Evolutionary conservation across 2,888 invertebrate genomes (phyloP).

Genomic region (Deroplatys truncata): DNA sequence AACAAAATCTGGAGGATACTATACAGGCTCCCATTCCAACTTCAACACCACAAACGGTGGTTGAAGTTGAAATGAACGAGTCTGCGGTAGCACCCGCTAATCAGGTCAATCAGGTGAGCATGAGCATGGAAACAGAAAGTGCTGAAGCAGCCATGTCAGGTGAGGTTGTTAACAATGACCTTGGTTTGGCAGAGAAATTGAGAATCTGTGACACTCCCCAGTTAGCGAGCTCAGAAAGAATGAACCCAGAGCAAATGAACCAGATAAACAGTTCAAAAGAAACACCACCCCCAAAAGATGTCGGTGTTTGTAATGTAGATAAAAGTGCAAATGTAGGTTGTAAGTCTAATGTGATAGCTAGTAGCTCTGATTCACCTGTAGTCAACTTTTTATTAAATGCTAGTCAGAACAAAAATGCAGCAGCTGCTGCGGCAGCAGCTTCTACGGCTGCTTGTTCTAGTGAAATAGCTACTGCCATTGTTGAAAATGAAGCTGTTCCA

Average conservation of each 20-base stretch:
- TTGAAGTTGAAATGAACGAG: not conserved
- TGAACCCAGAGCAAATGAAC: not conserved
- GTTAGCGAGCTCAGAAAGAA: not conserved
- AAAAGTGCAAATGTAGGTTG: not conserved
- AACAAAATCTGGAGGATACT: not conserved
- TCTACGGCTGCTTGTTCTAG: not conserved
- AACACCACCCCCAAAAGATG: not conserved
- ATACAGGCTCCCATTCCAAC: not conserved
- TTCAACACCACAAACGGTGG: not conserved
- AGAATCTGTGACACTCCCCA: not conserved
- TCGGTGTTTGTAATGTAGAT: not conserved
- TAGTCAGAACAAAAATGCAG: not conserved
- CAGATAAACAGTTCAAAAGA: not conserved
- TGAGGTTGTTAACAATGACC: not conserved
- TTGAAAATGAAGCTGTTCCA: conserved; percentile 2
- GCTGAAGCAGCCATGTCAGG: not conserved
- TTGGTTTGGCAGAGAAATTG: not conserved
- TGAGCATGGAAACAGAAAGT: not conserved
- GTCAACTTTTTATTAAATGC: not conserved
- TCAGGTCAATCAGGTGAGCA: not conserved
- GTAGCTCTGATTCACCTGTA: not conserved
- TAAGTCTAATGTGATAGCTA: not conserved
- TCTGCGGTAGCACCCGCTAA: not conserved
- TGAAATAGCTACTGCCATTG: not conserved
- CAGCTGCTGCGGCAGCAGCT: not conserved